These are phyloP conservation scores for Platypus cylindrus DNA, from an alignment of 2,888 invertebrate genomes.

Conservation along the genomic window DNA sequence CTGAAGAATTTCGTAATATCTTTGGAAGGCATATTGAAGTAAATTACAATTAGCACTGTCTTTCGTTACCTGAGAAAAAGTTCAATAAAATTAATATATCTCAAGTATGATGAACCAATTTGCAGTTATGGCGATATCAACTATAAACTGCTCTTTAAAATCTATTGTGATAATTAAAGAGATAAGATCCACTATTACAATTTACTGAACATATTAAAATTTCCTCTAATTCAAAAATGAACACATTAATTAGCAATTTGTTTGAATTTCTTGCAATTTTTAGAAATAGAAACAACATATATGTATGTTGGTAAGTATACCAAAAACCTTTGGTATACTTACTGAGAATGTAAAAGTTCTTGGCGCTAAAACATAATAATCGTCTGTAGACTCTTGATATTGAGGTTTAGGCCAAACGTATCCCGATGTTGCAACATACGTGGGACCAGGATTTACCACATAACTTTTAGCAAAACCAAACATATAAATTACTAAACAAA, in stretches of 20 bases:
- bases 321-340: conserved; percentile 18
- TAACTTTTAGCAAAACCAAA: conserved; percentile 8
- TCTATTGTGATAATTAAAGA: too few species aligned
- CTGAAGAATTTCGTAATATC: conserved; percentile 21
- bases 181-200: too few species aligned
- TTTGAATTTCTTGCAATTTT: too few species aligned
- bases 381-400: conserved; percentile 33
- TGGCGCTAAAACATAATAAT: conserved; percentile 37
- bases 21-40: conserved; percentile 20
- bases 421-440: conserved; percentile 44
- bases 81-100: too few species aligned
- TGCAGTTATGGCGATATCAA: too few species aligned
- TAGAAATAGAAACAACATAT: not conserved
- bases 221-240: too few species aligned
- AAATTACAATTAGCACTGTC: conserved; percentile 11
- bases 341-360: conserved; percentile 40
- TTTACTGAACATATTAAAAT: too few species aligned
- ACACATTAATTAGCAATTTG: too few species aligned
- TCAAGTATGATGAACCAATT: too few species aligned
- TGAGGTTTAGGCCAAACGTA: conserved; percentile 58
- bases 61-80: conserved; percentile 2
- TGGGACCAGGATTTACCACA: conserved; percentile 36
- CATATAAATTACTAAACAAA: too few species aligned
- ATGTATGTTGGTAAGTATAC: not conserved
- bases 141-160: too few species aligned